A percentile compares a stretch with the other conserved stretches of the same genome.
These are phyloP conservation scores for Aldabrachelys gigantea DNA, from an alignment of 2,113 vertebrate genomes.

Conservation along the genomic window DNA sequence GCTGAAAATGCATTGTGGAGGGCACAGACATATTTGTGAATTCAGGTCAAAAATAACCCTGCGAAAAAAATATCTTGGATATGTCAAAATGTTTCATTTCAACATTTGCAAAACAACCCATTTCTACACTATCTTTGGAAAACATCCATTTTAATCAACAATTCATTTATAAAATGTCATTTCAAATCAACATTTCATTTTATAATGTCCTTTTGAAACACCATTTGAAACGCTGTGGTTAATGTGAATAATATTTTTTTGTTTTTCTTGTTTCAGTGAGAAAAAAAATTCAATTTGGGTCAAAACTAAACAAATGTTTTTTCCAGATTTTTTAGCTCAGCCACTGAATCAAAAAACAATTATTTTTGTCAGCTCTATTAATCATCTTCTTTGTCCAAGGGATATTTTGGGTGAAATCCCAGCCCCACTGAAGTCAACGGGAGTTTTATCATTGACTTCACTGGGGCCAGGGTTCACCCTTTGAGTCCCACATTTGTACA, in stretches of 20 bases:
- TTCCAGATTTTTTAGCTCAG: not conserved
- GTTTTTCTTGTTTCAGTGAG: not conserved
- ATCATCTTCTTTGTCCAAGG: not conserved
- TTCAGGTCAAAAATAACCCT: not conserved
- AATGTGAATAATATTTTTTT: not conserved
- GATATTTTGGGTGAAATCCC: not conserved
- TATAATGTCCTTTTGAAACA: not conserved
- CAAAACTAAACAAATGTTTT: not conserved
- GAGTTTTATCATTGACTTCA: not conserved
- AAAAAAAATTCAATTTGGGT: not conserved
- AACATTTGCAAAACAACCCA: not conserved
- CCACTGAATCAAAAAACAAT: not conserved
- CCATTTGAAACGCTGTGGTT: not conserved
- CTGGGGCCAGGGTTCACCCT: not conserved
- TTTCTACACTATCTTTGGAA: not conserved
- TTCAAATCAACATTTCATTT: not conserved
- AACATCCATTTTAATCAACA: not conserved
- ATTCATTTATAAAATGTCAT: not conserved
- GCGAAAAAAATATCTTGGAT: not conserved
- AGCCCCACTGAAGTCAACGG: not conserved
- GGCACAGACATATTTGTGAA: not conserved
- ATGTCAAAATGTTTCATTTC: not conserved
- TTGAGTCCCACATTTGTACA: not conserved
- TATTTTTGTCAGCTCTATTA: not conserved
- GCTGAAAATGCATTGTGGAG: not conserved